Base-by-base conservation (phyloP, 2,888 invertebrate genomes). In the Tetheella fluctuosa region DNA sequence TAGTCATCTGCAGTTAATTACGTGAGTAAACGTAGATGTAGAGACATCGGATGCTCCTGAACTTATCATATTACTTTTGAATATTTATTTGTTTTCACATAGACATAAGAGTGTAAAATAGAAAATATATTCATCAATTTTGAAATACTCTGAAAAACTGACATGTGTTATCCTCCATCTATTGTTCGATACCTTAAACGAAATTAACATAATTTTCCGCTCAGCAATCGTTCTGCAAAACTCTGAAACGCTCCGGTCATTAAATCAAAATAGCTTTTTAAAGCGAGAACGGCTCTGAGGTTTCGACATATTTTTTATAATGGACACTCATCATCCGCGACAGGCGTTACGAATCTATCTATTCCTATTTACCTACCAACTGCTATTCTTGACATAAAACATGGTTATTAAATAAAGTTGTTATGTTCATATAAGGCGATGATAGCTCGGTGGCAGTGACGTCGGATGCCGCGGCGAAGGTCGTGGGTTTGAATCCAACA, bases 171-270 rank as follows among this genome's bases (percentile, higher is more conserved):
- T 73, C 74, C 63, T 71, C 73, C 58, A 59, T 69, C 76, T 72
- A 70, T 74, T 73, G 71, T 74, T 61, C 68, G 64, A 73, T 71
- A 68, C 63, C 64, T 61, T 73, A 71, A 73, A 59, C 58, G 37
- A 68, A 73, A 85, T 89, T 86, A 81, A 73, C 86, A 88, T 89
- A 89, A 89, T 86, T 88, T 88, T 86, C 81, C 85, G 84, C 84
- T 86, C 77, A 71, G 68, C 75, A 76, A 64, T 79, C 72, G 69
- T 77, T 81, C 76, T 75, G 80, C 76, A 74, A 85, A 79, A 80
- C 73, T 71, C 63, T 64, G 67, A 73, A 83, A 75, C 74, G 76
- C 77, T 77, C 75, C 74, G 74, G 76, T 77, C 77, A 75, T 83
- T 81, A 81, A 74, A 79, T 77, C 37, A 69, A 80, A 81, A 81